phyloP scores from a whole-genome alignment of 2,888 invertebrate species.

The Tholera decimalis region DNA sequence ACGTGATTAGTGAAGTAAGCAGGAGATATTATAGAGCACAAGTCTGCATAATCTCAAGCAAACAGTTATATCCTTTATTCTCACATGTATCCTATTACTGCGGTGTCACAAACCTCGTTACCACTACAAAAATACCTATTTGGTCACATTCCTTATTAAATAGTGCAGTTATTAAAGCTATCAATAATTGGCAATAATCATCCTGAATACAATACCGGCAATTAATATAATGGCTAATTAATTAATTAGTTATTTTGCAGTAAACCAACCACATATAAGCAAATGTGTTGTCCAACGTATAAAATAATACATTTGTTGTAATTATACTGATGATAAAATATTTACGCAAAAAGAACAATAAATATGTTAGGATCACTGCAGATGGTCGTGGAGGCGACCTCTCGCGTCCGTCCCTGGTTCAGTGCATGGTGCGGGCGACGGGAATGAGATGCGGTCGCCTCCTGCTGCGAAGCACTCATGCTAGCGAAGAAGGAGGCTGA shows the following conservation, averaged over 20 bases:
- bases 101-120: too few relatives aligned
- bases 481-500: too few relatives aligned
- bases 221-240: constrained; percentile 17
- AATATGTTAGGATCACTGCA: background rate
- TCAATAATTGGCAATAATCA: constrained; percentile 13
- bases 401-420: too few relatives aligned
- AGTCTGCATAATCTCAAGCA: too few relatives aligned
- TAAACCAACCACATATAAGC: background rate
- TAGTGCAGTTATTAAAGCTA: constrained; percentile 2
- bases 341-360: background rate
- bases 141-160: constrained; percentile 22
- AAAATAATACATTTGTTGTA: background rate
- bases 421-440: too few relatives aligned
- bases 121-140: background rate
- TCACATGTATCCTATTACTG: too few relatives aligned
- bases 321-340: background rate
- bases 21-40: too few relatives aligned
- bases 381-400: too few relatives aligned
- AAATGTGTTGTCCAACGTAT: background rate
- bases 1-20: too few relatives aligned
- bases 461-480: too few relatives aligned
- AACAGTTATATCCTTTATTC: too few relatives aligned
- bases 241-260: constrained; percentile 14
- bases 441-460: too few relatives aligned
- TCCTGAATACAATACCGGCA: constrained; percentile 11